A percentile compares a stretch with the other conserved stretches of the same genome.
phyloP scores from a whole-genome alignment of 2,888 invertebrate species.

The Palloptera scutellata region DNA sequence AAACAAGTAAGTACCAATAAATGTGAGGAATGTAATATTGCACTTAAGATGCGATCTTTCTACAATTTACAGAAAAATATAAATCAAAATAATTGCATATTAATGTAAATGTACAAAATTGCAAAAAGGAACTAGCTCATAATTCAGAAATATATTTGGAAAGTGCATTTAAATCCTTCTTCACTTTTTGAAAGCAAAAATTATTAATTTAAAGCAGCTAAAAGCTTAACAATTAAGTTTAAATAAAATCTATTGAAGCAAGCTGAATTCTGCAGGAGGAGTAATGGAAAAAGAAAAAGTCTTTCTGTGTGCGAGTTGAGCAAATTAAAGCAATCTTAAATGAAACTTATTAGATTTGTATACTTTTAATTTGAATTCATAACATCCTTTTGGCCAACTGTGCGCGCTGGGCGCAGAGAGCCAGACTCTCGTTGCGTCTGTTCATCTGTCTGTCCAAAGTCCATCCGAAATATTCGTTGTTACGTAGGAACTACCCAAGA shows the following conservation, averaged over 20 bases:
- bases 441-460: neutral
- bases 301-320: neutral
- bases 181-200: neutral
- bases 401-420: neutral
- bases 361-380: slow-evolving; percentile 63
- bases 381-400: slow-evolving; percentile 46
- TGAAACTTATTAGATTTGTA: slow-evolving; percentile 62
- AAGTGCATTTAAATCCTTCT: slow-evolving; percentile 2
- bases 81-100: slow-evolving; percentile 40
- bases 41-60: no score
- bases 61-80: slow-evolving; percentile 7
- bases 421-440: neutral
- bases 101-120: slow-evolving; percentile 27
- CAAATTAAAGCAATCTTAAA: slow-evolving; percentile 49
- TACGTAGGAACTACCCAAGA: no score
- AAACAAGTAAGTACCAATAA: no score
- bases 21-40: no score
- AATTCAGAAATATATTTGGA: neutral
- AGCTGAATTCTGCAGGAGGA: no score
- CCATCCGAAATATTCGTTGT: slow-evolving; percentile 28
- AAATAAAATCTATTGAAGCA: no score
- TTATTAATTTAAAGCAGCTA: slow-evolving; percentile 40
- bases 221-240: slow-evolving; percentile 52
- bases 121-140: neutral
- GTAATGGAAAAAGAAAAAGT: no score